Base-by-base conservation (phyloP, 2,888 invertebrate genomes). In the Dicycla oo region DNA sequence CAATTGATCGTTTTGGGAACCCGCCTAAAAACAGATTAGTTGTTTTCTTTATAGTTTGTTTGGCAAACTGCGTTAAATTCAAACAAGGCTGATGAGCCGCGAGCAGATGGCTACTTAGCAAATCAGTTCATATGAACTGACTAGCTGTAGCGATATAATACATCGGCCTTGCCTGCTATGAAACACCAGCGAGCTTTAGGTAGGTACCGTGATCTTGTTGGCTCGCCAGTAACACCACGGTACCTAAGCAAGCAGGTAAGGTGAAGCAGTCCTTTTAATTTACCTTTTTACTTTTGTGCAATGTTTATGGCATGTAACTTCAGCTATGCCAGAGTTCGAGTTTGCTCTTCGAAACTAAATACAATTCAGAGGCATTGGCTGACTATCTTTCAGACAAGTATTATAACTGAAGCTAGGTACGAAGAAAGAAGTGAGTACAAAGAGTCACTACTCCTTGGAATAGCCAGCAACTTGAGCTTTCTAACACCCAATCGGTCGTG, bases 321-420 rank as follows among this genome's bases (percentile, higher is more conserved):
- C 53, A 56, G 63, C 13, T 53, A 34, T 40, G 38, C 20, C 56
- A 56, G 34, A 13, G 56, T 73, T 57, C 26, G 30, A 57, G 51
- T 18, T 13, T 57, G 57, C 15, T 26, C 13, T 45, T 40, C 13
- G 47, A 49, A 47, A 51, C 40, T 47, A 51, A 56, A 62, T 65
- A 56, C 57, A 75, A 73, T 73, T 47, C 15, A 11, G 47, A 47
- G 26, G 67, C 75, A 26, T 15, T 62, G 38, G 70, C 56, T 57
- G 53, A 57, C 13, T 18, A 58, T 47, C 65, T 70, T 56, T 76
- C 61, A 15, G 40, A 20, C 20, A 69, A 69, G n/a, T 34, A 34
- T 4, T 34, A 34, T 34, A 64, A 30, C 20, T 43, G n/a, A 51
- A n/a, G 0, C 15, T 43, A 76, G 38, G 3, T 26, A 15, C n/a